Evolutionary conservation across 2,113 vertebrate genomes (phyloP).

Genomic region (Passer montanus): DNA sequence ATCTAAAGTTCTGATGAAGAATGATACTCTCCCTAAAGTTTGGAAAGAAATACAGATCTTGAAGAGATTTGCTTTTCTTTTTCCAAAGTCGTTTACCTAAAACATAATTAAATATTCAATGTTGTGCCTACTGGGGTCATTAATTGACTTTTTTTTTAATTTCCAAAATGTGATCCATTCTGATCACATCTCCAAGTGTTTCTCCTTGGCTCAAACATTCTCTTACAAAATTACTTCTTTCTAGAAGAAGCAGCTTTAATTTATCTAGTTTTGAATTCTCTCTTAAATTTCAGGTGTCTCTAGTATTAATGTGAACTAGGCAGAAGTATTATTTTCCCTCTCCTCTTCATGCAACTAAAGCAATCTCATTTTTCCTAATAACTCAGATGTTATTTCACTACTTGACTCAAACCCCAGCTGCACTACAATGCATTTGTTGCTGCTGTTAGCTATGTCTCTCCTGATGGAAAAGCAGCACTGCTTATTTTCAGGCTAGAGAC

Average conservation of each 20-base stretch:
- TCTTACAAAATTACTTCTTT: not conserved
- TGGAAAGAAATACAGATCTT: not conserved
- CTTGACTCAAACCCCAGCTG: not conserved
- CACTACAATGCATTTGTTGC: not conserved
- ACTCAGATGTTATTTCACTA: not conserved
- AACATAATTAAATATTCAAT: not conserved
- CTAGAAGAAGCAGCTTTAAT: not conserved
- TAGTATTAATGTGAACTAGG: not conserved
- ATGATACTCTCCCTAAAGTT: not conserved
- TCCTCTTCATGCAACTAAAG: not conserved
- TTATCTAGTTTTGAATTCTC: not conserved
- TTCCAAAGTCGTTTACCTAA: not conserved
- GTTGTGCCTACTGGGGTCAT: not conserved
- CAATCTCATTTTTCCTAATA: not conserved
- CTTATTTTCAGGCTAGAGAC: not conserved
- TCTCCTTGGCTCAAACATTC: not conserved
- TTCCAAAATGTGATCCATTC: not conserved
- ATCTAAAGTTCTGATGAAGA: not conserved
- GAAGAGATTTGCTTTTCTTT: not conserved
- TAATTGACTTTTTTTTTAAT: not conserved
- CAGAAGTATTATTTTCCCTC: not conserved
- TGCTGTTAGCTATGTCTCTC: not conserved
- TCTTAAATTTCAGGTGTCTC: not conserved
- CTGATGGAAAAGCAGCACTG: not conserved
- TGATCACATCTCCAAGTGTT: not conserved